Percentiles rank a stretch among this genome's conserved stretches.
phyloP scores from a whole-genome alignment of 1,140 invertebrate genomes.

The Apis laboriosa region DNA sequence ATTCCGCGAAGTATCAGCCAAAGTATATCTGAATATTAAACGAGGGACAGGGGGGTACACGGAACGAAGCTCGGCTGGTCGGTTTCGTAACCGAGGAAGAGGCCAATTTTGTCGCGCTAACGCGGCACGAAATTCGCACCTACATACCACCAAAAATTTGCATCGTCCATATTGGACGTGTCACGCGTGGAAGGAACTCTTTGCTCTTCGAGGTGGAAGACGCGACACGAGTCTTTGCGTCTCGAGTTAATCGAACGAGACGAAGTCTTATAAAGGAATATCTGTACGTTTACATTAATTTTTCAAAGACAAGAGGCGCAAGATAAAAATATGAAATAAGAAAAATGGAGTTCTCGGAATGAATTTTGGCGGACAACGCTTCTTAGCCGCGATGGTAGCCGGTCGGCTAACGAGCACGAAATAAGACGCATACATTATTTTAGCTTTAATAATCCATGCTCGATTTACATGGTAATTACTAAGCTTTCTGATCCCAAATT shows the following conservation, averaged over 20 bases:
- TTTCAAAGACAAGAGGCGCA: slow-evolving; percentile 7
- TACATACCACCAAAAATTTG: slow-evolving; percentile 22
- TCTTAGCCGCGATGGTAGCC: slow-evolving; percentile 12
- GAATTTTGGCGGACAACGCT: slow-evolving; percentile 38
- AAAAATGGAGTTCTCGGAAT: not conserved
- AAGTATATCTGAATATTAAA: not conserved
- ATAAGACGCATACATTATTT: slow-evolving; percentile 63
- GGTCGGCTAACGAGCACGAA: slow-evolving; percentile 53
- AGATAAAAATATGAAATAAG: slow-evolving; percentile 47
- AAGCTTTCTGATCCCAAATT: slow-evolving; percentile 65
- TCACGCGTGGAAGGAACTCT: not conserved
- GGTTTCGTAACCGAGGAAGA: not conserved
- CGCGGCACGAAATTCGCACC: slow-evolving; percentile 12
- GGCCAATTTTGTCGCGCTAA: not conserved
- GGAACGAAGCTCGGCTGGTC: not conserved
- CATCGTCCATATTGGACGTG: not conserved
- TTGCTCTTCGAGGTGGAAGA: no score
- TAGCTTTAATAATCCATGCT: slow-evolving; percentile 57
- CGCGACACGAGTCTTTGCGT: not conserved
- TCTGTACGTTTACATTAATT: no score
- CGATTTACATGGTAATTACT: slow-evolving; percentile 68
- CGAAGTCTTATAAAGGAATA: not conserved
- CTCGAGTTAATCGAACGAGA: slow-evolving; percentile 4
- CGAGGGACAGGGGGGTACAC: not conserved
- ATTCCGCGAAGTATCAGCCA: not conserved